Conservation (phyloP, 2,797 vertebrate species). For the Prionace glauca region DNA sequence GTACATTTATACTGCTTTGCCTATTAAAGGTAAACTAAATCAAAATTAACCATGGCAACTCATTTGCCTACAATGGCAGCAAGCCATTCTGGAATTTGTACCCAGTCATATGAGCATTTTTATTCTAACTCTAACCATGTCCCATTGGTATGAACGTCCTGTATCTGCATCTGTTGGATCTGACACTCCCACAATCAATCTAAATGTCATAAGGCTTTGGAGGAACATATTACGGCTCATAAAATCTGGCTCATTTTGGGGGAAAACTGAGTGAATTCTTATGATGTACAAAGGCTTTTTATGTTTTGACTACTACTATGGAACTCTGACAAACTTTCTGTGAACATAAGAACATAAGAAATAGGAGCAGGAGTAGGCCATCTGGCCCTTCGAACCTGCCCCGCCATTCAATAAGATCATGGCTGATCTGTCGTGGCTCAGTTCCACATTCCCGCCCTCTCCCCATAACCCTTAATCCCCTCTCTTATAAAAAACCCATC, state of each 20-base stretch:
- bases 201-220: background rate
- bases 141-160: background rate
- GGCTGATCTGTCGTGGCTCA: no score
- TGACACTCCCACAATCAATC: background rate
- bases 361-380: no score
- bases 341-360: background rate
- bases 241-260: background rate
- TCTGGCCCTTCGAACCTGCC: no score
- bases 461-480: no score
- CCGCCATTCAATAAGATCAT: no score
- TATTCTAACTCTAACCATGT: background rate
- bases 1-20: background rate
- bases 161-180: background rate
- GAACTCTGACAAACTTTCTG: conserved; percentile 2
- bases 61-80: background rate
- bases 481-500: no score
- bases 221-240: background rate
- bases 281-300: background rate
- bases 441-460: no score
- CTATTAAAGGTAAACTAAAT: background rate
- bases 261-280: background rate
- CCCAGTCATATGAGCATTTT: background rate
- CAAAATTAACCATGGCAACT: background rate
- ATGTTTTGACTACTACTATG: background rate
- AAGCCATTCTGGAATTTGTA: background rate